Evolutionary conservation across 2,113 vertebrate genomes (phyloP), one percentile per base, ranked within the genome.

Genomic region (Rhombomys opimus): DNA sequence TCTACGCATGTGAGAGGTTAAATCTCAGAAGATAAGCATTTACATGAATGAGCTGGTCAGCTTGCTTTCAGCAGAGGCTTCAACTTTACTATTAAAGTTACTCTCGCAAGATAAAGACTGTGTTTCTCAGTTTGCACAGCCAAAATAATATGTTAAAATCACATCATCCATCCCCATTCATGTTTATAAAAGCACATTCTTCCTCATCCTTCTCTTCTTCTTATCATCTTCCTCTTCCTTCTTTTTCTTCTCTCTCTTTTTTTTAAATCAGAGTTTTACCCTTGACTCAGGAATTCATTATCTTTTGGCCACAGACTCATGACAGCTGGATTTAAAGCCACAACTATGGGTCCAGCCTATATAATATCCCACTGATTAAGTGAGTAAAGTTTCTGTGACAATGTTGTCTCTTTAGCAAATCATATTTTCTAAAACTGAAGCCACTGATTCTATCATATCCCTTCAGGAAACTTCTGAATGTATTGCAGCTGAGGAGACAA

Each of bases 301-400:
- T 41, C 54, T 38, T 32, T 25, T 9, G 59, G 13, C n/a, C 35
- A 3, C 3, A 41, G 9, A 23, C 52, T 41, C n/a, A 38, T 18
- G 10, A 7, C 4, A 32, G n/a, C n/a, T 30, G 15, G 5, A 59
- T 46, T 90, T 25, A 23, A 2, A 50, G n/a, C 17, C 13, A 7
- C 1, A 7, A 4, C 12, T 50, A 7, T 3, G 1, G 75, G 32
- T 14, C 50, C 52, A 27, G 30, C 50, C 73, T 96, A 32, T 88
- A 65, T 25, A 88, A 57, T 5, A 15, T 63, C 76, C 11, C 17
- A 77, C 77, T 93, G 35, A 81, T 61, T 84, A 54, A 77, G 30
- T 59, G 20, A 90, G 30, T 96, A 68, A 25, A 23, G 73, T 89
- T 86, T 89, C 41, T 86, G 14, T 81, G 50, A 81, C 80, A 91